Percentiles rank a stretch among this genome's conserved stretches.
Evolutionary conservation across 2,888 invertebrate species (phyloP).

Genomic region (Ceratothoa steindachneri): DNA sequence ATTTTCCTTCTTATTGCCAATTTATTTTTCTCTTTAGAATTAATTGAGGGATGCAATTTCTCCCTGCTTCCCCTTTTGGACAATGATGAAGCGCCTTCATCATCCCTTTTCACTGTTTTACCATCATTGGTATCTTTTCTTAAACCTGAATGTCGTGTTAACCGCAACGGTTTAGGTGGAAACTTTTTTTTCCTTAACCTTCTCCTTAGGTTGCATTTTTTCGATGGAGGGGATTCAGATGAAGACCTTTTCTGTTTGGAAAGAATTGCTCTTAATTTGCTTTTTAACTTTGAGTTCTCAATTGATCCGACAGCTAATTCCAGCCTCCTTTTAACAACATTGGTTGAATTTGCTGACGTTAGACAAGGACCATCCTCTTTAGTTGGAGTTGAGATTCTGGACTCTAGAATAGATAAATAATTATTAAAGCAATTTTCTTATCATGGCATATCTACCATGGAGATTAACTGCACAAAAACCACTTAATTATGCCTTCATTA

Average conservation of each 20-base stretch:
- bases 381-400: conserved; percentile 29
- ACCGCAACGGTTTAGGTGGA: conserved; percentile 15
- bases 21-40: too few species aligned
- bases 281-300: conserved; percentile 36
- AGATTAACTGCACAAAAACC: too few species aligned
- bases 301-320: conserved; percentile 38
- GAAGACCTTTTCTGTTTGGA: not conserved
- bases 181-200: conserved; percentile 29
- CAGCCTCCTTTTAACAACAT: conserved; percentile 31
- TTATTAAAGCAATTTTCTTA: too few species aligned
- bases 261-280: conserved; percentile 33
- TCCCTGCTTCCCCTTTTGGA: too few species aligned
- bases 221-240: not conserved
- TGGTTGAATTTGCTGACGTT: conserved; percentile 9
- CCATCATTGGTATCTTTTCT: conserved; percentile 16
- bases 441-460: too few species aligned
- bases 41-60: too few species aligned
- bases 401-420: not conserved
- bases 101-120: conserved; percentile 12
- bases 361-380: not conserved
- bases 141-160: conserved; percentile 26
- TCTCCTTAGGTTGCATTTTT: conserved; percentile 19
- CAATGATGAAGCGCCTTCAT: too few species aligned
- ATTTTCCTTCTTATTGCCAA: not conserved
- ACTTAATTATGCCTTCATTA: too few species aligned